phyloP scores from a whole-genome alignment of 2,888 invertebrate genomes.

The Phengaris alcon region DNA sequence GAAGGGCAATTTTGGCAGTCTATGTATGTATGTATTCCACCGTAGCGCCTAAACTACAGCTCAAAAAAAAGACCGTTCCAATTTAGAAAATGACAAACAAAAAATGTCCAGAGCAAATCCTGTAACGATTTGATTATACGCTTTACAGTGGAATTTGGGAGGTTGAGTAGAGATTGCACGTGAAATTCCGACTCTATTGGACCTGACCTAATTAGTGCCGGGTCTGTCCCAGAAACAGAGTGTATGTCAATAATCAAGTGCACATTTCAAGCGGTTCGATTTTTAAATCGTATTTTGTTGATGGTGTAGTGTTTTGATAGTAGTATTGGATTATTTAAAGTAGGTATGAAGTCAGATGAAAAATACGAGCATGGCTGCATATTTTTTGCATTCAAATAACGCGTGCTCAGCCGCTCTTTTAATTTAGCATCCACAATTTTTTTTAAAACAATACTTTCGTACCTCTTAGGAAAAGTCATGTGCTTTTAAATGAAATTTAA shows the following conservation, averaged over 20 bases:
- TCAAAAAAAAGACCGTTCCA: neutral
- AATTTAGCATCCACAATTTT: too few species aligned
- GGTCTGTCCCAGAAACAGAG: neutral
- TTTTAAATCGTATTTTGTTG: neutral
- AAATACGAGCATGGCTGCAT: too few species aligned
- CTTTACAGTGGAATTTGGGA: constrained; percentile 12
- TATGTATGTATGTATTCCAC: too few species aligned
- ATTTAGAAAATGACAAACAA: neutral
- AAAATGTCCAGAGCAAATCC: neutral
- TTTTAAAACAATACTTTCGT: too few species aligned
- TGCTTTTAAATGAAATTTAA: too few species aligned
- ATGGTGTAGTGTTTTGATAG: neutral
- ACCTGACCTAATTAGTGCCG: constrained; percentile 14
- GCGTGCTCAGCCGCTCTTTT: too few species aligned
- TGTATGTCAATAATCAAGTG: constrained; percentile 17
- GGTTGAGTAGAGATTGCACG: constrained; percentile 24
- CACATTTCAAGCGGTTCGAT: neutral
- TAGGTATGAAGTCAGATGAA: too few species aligned
- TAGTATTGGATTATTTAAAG: too few species aligned
- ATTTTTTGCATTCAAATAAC: too few species aligned
- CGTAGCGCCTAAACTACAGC: too few species aligned
- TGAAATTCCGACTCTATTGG: neutral
- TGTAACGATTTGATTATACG: constrained; percentile 1
- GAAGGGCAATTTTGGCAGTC: too few species aligned
- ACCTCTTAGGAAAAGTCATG: too few species aligned